Base-by-base conservation (phyloP, 2,797 vertebrate species). In the Myotis planiceps region DNA sequence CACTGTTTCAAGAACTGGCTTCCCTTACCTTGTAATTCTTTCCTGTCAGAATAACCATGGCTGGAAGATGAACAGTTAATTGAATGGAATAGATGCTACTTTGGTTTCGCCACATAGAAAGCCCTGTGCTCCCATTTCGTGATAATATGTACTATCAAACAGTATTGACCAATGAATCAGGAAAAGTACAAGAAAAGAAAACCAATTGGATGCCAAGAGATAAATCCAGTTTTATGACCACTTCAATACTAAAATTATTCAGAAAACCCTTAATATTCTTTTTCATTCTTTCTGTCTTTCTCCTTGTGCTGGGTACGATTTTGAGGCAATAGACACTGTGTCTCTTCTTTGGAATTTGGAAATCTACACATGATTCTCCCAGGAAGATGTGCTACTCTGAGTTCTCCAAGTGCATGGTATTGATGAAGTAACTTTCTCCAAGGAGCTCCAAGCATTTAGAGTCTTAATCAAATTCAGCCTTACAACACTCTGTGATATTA, bases 401-500 rank as follows among this genome's bases (percentile, higher is more conserved):
- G 60, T 45, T 75, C 47, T 39, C 32, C 60, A 53, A n/a, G 14
- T 69, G 8, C 10, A 0, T 81, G 53, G 14, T 49, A 19, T 92
- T 92, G 58, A 53, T 25, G 83, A 92, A 94, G 16, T 53, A 42
- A 49, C n/a, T 27, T 82, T 68, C 55, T 89, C 85, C 51, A 69
- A 90, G 66, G 89, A 83, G 53, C 51, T 25, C 53, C 1, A 25
- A 53, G 16, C 66, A 21, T 78, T 85, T 39, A 51, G 27, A 34
- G 42, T 63, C 86, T 72, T 92, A 83, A 68, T 95, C 74, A 49
- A 66, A 58, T 83, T 86, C 34, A 58, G 60, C 49, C 86, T 69
- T 68, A 27, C 3, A 72, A 25, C 15, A 63, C n/a, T 79, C 9
- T 4, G 29, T 0, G 4, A 9, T 81, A 82, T 78, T 82, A 93